A percentile compares a stretch with the other conserved stretches of the same genome.
Conservation (phyloP, 2,888 invertebrate species). For the Lamproptera curius region DNA sequence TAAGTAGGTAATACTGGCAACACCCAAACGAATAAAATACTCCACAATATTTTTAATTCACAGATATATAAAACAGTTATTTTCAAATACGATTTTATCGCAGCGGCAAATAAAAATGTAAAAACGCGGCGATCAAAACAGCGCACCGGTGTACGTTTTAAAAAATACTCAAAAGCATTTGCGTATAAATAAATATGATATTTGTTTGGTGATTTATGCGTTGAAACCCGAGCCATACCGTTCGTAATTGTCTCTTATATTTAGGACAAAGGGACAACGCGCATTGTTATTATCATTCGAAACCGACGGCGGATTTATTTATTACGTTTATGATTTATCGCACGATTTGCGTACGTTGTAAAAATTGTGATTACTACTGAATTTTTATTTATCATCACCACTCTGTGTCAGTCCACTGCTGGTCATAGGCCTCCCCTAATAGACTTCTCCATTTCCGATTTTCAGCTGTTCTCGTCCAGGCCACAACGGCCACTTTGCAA, state of each 20-base stretch:
- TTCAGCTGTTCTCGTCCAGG: too few species aligned
- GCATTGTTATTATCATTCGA: slow-evolving; percentile 32
- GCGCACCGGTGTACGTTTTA: slow-evolving; percentile 56
- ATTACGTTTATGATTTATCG: slow-evolving; percentile 25
- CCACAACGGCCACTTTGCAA: too few species aligned
- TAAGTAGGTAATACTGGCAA: too few species aligned
- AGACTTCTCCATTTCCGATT: too few species aligned
- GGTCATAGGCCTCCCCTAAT: too few species aligned
- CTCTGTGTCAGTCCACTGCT: too few species aligned
- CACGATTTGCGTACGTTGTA: slow-evolving; percentile 44
- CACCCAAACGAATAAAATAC: neutral
- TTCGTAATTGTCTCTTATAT: slow-evolving; percentile 59
- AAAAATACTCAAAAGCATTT: slow-evolving; percentile 46
- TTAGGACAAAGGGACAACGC: slow-evolving; percentile 53
- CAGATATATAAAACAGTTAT: too few species aligned
- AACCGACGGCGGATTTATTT: slow-evolving; percentile 29
- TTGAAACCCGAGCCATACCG: slow-evolving; percentile 39
- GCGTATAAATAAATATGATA: slow-evolving; percentile 65
- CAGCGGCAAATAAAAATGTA: neutral
- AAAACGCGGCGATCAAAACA: slow-evolving; percentile 33
- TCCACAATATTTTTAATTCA: too few species aligned
- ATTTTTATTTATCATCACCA: too few species aligned
- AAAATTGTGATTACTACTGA: slow-evolving; percentile 2
- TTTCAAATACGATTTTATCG: neutral
- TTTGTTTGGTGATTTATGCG: slow-evolving; percentile 56